Conservation (phyloP, 2,797 vertebrate species). For the Pipistrellus pygmaeus region DNA sequence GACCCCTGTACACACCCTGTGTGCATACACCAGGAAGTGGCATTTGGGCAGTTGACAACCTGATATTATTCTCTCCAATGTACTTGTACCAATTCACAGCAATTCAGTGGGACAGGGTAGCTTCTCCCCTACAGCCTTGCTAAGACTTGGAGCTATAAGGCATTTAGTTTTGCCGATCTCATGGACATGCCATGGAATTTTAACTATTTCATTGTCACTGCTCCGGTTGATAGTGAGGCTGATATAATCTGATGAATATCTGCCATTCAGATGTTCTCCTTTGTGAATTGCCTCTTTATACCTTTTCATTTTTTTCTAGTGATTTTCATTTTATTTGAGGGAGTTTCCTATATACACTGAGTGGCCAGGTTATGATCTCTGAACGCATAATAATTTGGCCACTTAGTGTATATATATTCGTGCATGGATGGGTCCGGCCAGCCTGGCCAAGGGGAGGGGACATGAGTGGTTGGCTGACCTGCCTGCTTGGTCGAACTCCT, state of each 20-base stretch:
- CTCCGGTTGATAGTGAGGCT: neutral
- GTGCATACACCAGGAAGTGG: neutral
- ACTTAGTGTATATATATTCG: too few species aligned
- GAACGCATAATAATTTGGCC: too few species aligned
- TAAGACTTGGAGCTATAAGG: neutral
- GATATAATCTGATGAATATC: neutral
- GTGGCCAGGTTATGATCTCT: too few species aligned
- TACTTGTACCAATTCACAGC: neutral
- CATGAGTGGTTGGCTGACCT: too few species aligned
- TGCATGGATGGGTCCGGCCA: too few species aligned
- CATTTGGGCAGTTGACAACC: neutral
- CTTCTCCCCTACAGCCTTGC: neutral
- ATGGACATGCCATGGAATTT: neutral
- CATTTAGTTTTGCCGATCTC: neutral
- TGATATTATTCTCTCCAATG: neutral
- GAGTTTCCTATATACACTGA: neutral
- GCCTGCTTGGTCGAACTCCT: too few species aligned
- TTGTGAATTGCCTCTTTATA: neutral
- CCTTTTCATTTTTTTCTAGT: neutral
- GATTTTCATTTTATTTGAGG: constrained; percentile 14
- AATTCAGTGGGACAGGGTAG: too few species aligned
- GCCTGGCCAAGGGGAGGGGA: too few species aligned
- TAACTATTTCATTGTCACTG: neutral
- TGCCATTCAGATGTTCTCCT: neutral
- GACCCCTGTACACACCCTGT: fast-evolving